Base-by-base conservation (phyloP, 2,888 invertebrate species). In the Ecliptopera silaceata region DNA sequence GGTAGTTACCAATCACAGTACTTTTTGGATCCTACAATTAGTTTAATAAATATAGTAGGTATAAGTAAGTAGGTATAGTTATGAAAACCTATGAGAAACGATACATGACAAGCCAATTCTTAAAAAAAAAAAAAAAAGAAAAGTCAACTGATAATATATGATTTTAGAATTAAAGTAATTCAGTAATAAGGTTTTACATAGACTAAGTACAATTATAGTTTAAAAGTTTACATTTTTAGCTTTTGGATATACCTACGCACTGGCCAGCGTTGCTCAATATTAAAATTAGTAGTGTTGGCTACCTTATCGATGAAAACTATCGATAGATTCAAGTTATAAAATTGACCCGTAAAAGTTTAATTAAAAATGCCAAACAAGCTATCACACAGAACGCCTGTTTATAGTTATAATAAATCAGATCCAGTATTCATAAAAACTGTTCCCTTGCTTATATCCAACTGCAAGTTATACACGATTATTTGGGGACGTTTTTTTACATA, bases 1-100 rank as follows among this genome's bases (percentile, higher is more conserved):
- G 81, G 84, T 86, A 85, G 82, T 81, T 82, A 84, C 84, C 76
- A 79, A 85, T 88, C 86, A 87, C 87, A 88, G 88, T 88, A 88
- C 84, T 74, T 71, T 47, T 77, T 77, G 81, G 79, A 82, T 82
- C 74, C 81, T 86, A 87, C 78, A 68, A 77, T 74, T 74, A 76
- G 54, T 68, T 75, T 71, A 77, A 76, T 75, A 72, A 74, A 78
- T 82, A 80, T 76, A 80, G 75, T 44, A 44, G 68, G 55, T 65
- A 71, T 64, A 66, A 65, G 13, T 36, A 13, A 5, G 15, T 38
- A 42, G 68, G 56, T 65, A 71, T 65, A 66, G 65, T 66, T 66
- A 65, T 63, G 60, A 48, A 61, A 56, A 41, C 15, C 36, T 32
- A 49, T 53, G 53, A 50, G 38, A 58, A 58, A 58, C 45, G 52